These are phyloP conservation scores for Tringa solitaria DNA, from an alignment of 2,113 vertebrate species.

Conservation along the genomic window DNA sequence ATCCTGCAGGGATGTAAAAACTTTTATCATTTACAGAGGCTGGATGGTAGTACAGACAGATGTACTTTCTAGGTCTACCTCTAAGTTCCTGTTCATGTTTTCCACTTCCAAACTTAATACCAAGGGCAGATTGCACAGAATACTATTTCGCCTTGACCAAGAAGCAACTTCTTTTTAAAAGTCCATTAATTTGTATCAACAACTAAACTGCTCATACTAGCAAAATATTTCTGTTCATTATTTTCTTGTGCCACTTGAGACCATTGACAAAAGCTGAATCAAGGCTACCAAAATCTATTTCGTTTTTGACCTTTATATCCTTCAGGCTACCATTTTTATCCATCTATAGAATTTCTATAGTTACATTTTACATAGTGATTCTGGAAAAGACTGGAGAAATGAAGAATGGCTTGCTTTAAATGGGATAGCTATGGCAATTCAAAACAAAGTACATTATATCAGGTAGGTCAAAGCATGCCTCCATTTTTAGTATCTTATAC, in stretches of 20 bases:
- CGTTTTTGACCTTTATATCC: conserved; percentile 8
- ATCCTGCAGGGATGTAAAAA: neutral
- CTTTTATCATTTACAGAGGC: neutral
- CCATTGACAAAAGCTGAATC: neutral
- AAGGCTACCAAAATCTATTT: neutral
- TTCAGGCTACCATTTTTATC: neutral
- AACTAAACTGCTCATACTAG: neutral
- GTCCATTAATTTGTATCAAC: neutral
- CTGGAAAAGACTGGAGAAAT: neutral
- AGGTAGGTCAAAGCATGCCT: neutral
- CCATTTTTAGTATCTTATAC: neutral
- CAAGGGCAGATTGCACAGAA: neutral
- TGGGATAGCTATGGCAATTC: neutral
- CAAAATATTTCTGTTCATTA: conserved; percentile 8
- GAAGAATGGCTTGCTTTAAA: neutral
- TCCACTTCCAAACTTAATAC: neutral
- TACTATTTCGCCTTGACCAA: neutral
- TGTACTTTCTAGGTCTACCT: neutral
- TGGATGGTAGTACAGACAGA: neutral
- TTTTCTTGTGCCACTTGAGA: neutral
- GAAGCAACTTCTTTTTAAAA: neutral
- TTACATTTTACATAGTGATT: neutral
- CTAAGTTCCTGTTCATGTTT: neutral
- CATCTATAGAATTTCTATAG: neutral
- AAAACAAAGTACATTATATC: neutral